phyloP scores from a whole-genome alignment of 2,113 vertebrate species.

The Panthera tigris region DNA sequence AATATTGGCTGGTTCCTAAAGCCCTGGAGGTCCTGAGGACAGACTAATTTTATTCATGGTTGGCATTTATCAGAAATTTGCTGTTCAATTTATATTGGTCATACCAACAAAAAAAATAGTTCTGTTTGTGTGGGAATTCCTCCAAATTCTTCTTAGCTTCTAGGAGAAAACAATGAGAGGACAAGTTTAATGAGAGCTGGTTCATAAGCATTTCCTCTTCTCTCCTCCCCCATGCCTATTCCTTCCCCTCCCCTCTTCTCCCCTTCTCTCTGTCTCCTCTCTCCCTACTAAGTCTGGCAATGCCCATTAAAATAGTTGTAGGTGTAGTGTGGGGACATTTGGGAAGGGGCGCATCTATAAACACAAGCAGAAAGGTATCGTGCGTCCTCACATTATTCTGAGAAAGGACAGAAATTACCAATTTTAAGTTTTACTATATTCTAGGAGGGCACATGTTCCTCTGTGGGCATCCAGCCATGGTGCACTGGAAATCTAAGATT shows the following conservation, averaged over 20 bases:
- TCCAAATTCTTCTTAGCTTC: neutral
- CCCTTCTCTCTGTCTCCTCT: neutral
- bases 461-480: neutral
- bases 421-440: neutral
- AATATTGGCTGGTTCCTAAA: slow-evolving; percentile 34
- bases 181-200: neutral
- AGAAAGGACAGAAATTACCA: neutral
- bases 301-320: neutral
- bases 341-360: neutral
- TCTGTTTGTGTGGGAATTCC: neutral
- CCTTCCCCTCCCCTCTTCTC: no score
- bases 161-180: neutral
- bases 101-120: slow-evolving; percentile 13
- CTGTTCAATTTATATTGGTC: slow-evolving; percentile 1
- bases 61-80: neutral
- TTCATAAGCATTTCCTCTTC: neutral
- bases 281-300: neutral
- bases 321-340: neutral
- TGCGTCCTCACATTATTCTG: neutral
- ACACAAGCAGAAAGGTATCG: neutral
- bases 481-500: slow-evolving; percentile 16
- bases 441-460: neutral
- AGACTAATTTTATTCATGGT: neutral
- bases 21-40: neutral
- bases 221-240: neutral